phyloP scores from a whole-genome alignment of 2,113 vertebrate genomes.

The Procapra przewalskii region DNA sequence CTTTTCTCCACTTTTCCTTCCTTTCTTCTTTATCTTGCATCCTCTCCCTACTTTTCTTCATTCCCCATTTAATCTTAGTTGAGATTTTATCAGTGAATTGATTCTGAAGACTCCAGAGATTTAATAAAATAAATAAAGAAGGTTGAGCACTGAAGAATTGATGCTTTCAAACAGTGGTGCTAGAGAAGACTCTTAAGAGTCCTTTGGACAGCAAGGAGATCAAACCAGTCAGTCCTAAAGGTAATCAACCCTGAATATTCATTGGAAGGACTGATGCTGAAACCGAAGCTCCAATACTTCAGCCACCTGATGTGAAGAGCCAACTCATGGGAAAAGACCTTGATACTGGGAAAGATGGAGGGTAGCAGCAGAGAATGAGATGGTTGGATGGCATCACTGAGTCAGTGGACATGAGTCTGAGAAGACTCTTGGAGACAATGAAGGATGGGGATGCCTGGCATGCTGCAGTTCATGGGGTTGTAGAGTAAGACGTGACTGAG shows the following conservation, averaged over 20 bases:
- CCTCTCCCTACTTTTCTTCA: neutral
- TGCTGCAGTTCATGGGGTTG: neutral
- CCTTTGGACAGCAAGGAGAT: neutral
- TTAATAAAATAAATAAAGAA: neutral
- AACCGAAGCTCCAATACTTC: neutral
- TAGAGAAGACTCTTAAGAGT: neutral
- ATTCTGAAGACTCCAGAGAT: neutral
- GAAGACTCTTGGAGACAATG: neutral
- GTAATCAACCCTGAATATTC: neutral
- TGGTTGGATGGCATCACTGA: neutral
- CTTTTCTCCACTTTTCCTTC: neutral
- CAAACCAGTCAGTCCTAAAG: neutral
- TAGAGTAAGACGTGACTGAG: neutral
- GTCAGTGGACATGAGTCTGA: neutral
- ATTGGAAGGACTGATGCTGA: neutral
- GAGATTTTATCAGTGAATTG: neutral
- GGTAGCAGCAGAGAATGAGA: neutral
- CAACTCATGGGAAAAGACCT: neutral
- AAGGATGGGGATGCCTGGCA: neutral
- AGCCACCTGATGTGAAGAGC: neutral
- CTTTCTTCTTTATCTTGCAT: neutral
- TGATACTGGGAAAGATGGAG: neutral
- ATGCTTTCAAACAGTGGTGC: neutral
- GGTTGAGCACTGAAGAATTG: neutral
- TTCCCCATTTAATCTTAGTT: neutral